Evolutionary conservation across 2,888 invertebrate genomes (phyloP), one percentile per base, ranked within the genome.

Genomic region (Polydrusus tereticollis): DNA sequence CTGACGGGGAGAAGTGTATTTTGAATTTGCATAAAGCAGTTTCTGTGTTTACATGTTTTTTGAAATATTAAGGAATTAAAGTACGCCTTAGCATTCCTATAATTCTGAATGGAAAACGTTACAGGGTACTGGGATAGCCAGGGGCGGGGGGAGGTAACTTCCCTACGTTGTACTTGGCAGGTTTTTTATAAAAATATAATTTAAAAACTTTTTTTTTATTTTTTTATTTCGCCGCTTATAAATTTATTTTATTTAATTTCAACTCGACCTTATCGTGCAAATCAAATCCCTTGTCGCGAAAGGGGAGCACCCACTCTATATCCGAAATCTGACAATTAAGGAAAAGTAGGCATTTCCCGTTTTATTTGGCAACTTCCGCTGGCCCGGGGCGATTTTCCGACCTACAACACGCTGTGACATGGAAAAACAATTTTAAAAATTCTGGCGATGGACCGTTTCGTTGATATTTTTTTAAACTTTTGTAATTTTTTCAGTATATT

Each of bases 291-390:
- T n/a, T 4, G 41, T 1, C 41, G n/a, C 29, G 8, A 10, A 16
- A 29, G 58, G 59, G 45, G 58, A 59, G 45, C 20, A 50, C 33
- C 41, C 29, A 58, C n/a, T n/a, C n/a, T 58, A 69, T 69, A 69
- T 69, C 69, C 69, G 69, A 69, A 69, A 69, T 69, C 69, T 69
- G 69, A 69, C 63, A 69, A 69, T 63, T 69, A 69, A 41, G 69
- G 69, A 69, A 69, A 69, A 69, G 69, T 64, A 69, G 69, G 64
- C 38, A 69, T 69, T 69, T 69, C 69, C 69, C 64, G 64, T 26
- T 69, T 58, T 64, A 69, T 64, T 64, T 69, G 69, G 45, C 64
- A 41, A 64, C 64, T 69, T 69, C 69, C 69, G 64, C n/a, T 21
- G 29, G 18, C 64, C 47, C 16, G 55, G 63, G 69, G 63, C 64